Conservation (phyloP, 2,888 invertebrate species). For the Neria commutata region DNA sequence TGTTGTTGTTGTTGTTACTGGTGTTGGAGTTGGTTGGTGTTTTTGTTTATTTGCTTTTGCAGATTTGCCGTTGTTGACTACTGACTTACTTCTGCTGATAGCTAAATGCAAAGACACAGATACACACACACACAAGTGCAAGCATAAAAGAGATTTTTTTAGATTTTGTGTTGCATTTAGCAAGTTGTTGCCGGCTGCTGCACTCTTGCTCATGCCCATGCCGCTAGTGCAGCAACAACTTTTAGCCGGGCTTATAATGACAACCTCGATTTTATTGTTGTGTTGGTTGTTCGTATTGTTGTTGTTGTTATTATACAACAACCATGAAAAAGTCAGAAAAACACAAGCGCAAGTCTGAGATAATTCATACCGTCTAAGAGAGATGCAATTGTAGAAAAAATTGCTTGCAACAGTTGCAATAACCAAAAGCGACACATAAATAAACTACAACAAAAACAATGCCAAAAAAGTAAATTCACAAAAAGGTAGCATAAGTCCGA, state of each 20-base stretch:
- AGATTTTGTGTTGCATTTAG: too few relatives aligned
- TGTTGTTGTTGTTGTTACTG: constrained; percentile 16
- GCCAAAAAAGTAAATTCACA: too few relatives aligned
- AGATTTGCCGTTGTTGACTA: too few relatives aligned
- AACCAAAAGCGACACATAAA: constrained; percentile 21
- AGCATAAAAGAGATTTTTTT: too few relatives aligned
- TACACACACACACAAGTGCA: too few relatives aligned
- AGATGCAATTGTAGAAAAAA: too few relatives aligned
- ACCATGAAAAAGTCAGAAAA: background rate
- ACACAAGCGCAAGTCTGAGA: too few relatives aligned
- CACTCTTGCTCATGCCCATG: constrained; percentile 4
- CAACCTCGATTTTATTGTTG: constrained; percentile 38
- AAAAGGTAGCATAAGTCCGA: background rate
- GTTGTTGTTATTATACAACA: constrained; percentile 50
- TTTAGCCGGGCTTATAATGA: constrained; percentile 37
- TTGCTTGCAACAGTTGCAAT: constrained; percentile 12
- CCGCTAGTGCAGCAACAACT: constrained; percentile 36
- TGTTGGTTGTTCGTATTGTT: constrained; percentile 43
- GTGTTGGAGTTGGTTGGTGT: constrained; percentile 2
- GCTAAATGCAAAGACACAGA: too few relatives aligned
- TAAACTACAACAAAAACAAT: constrained; percentile 20
- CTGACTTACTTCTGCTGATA: too few relatives aligned
- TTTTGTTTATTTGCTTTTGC: constrained; percentile 10
- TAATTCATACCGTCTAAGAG: too few relatives aligned
- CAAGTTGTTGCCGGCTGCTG: background rate